A percentile compares a stretch with the other conserved stretches of the same genome.
These are phyloP conservation scores for Hirtodrosophila duncani DNA, from an alignment of 2,888 invertebrate species.

Conservation along the genomic window DNA sequence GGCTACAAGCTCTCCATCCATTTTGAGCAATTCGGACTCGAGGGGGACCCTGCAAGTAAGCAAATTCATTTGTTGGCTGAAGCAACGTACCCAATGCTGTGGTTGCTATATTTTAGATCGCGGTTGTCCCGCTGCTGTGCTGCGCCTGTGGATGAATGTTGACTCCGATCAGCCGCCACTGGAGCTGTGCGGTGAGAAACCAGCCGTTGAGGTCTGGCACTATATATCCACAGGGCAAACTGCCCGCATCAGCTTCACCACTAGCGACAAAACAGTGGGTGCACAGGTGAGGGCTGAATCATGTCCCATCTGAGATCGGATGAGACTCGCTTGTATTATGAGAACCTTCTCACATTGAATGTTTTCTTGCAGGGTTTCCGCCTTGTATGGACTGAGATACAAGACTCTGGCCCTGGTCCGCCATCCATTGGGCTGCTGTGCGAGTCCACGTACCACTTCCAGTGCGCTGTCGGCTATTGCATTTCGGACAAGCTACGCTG, in stretches of 20 bases:
- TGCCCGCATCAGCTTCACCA: slow-evolving; percentile 94
- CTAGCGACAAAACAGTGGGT: slow-evolving; percentile 96
- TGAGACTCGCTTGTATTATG: too few species aligned
- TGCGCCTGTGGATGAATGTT: slow-evolving; percentile 88
- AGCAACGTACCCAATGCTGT: not conserved
- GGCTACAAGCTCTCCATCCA: slow-evolving; percentile 93
- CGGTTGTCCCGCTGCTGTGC: slow-evolving; percentile 94
- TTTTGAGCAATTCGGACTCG: slow-evolving; percentile 94
- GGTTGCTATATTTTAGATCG: slow-evolving; percentile 81
- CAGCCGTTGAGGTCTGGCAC: slow-evolving; percentile 86
- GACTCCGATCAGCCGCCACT: slow-evolving; percentile 88
- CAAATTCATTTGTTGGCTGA: not conserved
- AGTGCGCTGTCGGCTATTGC: slow-evolving; percentile 88
- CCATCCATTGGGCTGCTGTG: slow-evolving; percentile 78
- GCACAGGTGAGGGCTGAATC: slow-evolving; percentile 82
- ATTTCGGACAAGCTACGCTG: slow-evolving; percentile 88
- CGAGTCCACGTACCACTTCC: slow-evolving; percentile 84
- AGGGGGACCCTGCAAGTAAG: slow-evolving; percentile 92
- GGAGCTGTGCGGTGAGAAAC: slow-evolving; percentile 93
- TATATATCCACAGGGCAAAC: slow-evolving; percentile 91
- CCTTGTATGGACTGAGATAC: slow-evolving; percentile 96
- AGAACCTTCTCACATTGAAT: not conserved
- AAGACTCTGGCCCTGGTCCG: slow-evolving; percentile 81
- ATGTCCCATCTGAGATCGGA: too few species aligned
- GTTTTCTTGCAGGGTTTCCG: slow-evolving; percentile 85